Percentiles rank a stretch among this genome's conserved stretches.
These are phyloP conservation scores for Hyperoplus immaculatus DNA, from an alignment of 2,797 vertebrate species.

Conservation along the genomic window DNA sequence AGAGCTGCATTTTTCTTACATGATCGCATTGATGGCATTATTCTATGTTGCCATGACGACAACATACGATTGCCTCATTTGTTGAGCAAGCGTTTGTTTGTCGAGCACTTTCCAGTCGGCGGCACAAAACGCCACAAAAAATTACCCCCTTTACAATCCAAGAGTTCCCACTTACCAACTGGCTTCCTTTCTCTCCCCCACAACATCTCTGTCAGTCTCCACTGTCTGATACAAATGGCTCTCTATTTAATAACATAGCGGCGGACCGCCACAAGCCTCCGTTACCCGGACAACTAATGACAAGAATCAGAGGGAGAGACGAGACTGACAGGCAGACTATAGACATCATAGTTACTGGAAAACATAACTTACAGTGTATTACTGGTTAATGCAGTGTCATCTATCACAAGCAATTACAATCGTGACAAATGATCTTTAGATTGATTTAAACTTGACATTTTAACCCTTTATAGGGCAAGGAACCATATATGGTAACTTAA, in stretches of 20 bases:
- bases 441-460: background rate
- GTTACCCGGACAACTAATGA: constrained; percentile 82
- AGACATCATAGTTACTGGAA: constrained; percentile 39
- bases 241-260: constrained; percentile 78
- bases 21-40: constrained; percentile 43
- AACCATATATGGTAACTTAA: too few relatives aligned
- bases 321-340: constrained; percentile 61
- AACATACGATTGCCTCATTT: constrained; percentile 71
- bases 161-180: constrained; percentile 72
- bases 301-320: constrained; percentile 63
- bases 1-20: constrained; percentile 36
- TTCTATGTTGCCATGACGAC: constrained; percentile 81
- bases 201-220: constrained; percentile 61
- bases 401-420: constrained; percentile 1
- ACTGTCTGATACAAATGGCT: constrained; percentile 66
- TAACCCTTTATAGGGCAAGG: too few relatives aligned
- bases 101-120: constrained; percentile 53
- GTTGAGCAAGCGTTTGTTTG: constrained; percentile 59
- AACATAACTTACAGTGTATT: constrained; percentile 23
- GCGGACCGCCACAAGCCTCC: constrained; percentile 52
- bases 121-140: constrained; percentile 68
- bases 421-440: background rate
- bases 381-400: constrained; percentile 21
- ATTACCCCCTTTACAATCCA: constrained; percentile 75
- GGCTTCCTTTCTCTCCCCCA: constrained; percentile 63